Conservation (phyloP, 2,113 vertebrate genomes). For the Corvus hawaiiensis region DNA sequence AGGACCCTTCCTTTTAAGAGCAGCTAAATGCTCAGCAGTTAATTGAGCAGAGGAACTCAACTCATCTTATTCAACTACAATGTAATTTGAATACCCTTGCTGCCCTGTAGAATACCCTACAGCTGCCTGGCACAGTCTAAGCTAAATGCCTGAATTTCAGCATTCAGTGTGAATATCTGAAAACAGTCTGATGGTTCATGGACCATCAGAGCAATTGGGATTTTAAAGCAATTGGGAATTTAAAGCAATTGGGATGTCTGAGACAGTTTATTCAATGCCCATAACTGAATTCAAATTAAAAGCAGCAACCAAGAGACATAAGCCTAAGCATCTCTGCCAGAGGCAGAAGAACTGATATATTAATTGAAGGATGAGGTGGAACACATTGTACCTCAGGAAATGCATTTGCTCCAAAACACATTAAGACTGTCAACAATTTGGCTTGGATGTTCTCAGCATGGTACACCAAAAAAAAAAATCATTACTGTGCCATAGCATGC, state of each 20-base stretch:
- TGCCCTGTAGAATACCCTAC: background rate
- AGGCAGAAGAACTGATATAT: background rate
- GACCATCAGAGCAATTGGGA: background rate
- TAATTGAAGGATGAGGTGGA: slow-evolving; percentile 2
- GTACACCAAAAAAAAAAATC: background rate
- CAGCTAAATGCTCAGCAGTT: background rate
- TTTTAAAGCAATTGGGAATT: background rate
- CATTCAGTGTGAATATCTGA: background rate
- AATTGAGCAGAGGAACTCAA: background rate
- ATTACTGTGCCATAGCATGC: background rate
- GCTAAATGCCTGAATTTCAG: background rate
- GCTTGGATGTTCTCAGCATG: background rate
- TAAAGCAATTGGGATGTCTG: background rate
- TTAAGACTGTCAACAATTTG: background rate
- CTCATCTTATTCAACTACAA: background rate
- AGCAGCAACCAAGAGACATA: background rate
- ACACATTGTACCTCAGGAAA: background rate
- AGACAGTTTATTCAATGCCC: background rate
- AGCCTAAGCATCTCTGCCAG: background rate
- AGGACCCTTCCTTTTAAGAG: background rate
- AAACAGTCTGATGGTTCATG: background rate
- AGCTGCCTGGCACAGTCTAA: background rate
- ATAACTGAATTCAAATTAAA: slow-evolving; percentile 27
- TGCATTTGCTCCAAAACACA: background rate
- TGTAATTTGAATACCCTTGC: background rate